Base-by-base conservation (phyloP, 2,888 invertebrate species). In the Gryllus longicercus region DNA sequence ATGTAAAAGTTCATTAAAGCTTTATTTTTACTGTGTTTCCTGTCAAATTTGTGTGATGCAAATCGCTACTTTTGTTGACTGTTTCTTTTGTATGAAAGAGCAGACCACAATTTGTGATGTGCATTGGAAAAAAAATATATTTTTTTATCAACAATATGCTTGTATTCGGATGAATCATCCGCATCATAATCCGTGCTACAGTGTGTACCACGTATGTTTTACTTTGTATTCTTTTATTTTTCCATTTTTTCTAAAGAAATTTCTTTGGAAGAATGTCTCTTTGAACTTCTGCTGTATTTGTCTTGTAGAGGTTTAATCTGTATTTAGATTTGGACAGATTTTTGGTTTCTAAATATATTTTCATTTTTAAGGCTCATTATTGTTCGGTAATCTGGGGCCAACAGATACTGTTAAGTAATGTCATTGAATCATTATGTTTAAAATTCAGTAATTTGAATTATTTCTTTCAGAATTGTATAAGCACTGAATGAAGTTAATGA, bases 1-100 rank as follows among this genome's bases (percentile, higher is more conserved):
- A 38, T 38, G 38, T 38, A 38, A 38, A 63, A 63, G 63, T 63
- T 63, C 63, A 63, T 63, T 63, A 63, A 63, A 63, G 63, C n/a
- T 63, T 63, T 14, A 18, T 63, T n/a, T n/a, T 63, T n/a, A 63
- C 63, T 63, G 63, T 63, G 63, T 63, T 63, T 63, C 16, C 63
- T 63, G 63, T 63, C n/a, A 63, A 63, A 14, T 63, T 63, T 63
- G 63, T 63, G 63, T 63, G 63, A 63, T 63, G 63, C 63, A 63
- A 11, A 63, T 18, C n/a, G 11, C 63, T 11, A n/a, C 63, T 38
- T 38, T 38, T 63, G 63, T n/a, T 63, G 14, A 14, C n/a, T 18
- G 63, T 63, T 63, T 63, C n/a, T 14, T 63, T n/a, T 63, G 38
- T 38, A 38, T 38, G 38, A 38, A 38, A 38, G 38, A 38, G 38